Base-by-base conservation (phyloP, 2,888 invertebrate genomes). In the Poecilus cupreus region DNA sequence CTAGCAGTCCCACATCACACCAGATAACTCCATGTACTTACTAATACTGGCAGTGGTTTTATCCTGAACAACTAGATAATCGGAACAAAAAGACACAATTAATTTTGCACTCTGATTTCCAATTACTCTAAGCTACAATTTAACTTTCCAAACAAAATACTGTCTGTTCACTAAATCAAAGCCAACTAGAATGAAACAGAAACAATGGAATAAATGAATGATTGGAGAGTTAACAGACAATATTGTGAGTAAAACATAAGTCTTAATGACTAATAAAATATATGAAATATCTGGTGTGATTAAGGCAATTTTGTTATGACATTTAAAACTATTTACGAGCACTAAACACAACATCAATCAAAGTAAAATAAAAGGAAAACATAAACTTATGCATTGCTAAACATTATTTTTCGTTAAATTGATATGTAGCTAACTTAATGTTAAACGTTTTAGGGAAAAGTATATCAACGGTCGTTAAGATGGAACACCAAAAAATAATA, bases 1-100 rank as follows among this genome's bases (percentile, higher is more conserved):
- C 60, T 72, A 72, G 70, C 80, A 82, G 80, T 39, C 32, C 81
- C 80, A 80, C 64, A 89, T 88, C 89, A 89, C 89, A 89, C 89
- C 89, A 89, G 89, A 89, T 89, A 89, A 89, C 88, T 89, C 88
- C 88, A 88, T 32, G 91, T 97, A 97, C 97, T 97, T 97, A 97
- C 97, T 94, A 97, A 95, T 92, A 97, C 97, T 93, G 97, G 97
- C 93, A 96, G 96, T 92, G 97, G 97, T 94, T 96, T 97, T 93
- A 97, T 97, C 97, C 97, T 96, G 96, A 97, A 97, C 94, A 97
- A 96, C 97, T 97, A 94, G 92, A 93, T 90, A 91, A 88, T 89
- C 88, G 32, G 32, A 32, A 90, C 89, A 90, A 89, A 90, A 89
- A 85, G 84, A 89, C 86, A 87, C 64, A 81, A 57, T 74, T 82